Base-by-base conservation (phyloP, 2,113 vertebrate species). In the Tupaia chinensis region DNA sequence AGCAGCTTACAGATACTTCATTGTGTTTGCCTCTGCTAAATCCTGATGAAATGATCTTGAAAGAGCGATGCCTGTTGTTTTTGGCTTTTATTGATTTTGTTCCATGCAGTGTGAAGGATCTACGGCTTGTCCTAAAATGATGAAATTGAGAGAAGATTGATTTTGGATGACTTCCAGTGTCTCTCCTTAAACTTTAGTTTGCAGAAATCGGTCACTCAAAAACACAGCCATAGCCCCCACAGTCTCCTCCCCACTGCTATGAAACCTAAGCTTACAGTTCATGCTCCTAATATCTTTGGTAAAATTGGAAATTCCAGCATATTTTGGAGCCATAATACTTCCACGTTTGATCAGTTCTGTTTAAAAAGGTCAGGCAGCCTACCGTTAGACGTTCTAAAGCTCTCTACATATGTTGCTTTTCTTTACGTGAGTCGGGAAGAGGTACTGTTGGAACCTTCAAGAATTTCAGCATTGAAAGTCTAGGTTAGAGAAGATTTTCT, bases 51-150 rank as follows among this genome's bases (percentile, higher is more conserved):
- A 98, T 95, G 94, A 89, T 98, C 98, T 98, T 98, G 97, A 98
- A 98, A 98, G 97, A 98, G 93, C 96, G 93, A 94, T 82, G 96
- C 97, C 92, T 98, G 98, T 98, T 99, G 97, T 97, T 98, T 85
- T 98, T 99, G 98, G 98, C 98, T 16, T 98, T 98, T 98, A n/a
- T 2, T 29, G 72, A 73, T 98, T 94, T 97, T 97, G 76, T 96
- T 98, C 96, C 97, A 96, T 93, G 96, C 87, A 9, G 98, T 95
- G 97, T 98, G 97, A 98, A 96, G 95, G 97, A 98, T 97, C 97
- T 98, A 93, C 97, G 98, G 97, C 98, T 98, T 98, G 97, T 98
- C 97, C 98, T 95, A 73, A 98, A 98, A 98, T 97, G 97, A 98
- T 94, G 96, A 98, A 98, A 98, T 97, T 10, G 88, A 98, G 97